Percentiles rank a stretch among this genome's conserved stretches.
Conservation (phyloP, 30 jellyfish, hydroid and myxozoan species). For the Cassiopea xamachana region DNA sequence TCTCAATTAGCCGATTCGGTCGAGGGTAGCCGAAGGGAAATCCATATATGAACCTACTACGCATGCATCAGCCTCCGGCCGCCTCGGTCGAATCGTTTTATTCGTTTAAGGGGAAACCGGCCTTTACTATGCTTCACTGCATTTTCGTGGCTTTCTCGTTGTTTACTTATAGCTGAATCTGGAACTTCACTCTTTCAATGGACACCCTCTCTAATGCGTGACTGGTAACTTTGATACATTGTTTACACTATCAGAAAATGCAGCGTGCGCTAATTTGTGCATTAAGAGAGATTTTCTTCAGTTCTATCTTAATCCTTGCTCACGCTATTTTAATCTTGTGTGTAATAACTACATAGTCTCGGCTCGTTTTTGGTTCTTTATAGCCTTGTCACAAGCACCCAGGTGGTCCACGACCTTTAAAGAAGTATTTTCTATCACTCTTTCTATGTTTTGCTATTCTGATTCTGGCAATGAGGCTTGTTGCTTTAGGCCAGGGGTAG, state of each 20-base stretch:
- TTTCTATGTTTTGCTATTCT: not conserved
- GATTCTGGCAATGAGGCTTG: not conserved
- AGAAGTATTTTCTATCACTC: not conserved
- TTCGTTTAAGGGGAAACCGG: too few relatives aligned
- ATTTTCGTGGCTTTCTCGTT: too few relatives aligned
- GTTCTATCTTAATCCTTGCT: slow-evolving; percentile 3
- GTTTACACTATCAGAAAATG: slow-evolving; percentile 6
- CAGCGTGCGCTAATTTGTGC: slow-evolving; percentile 47
- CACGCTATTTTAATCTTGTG: slow-evolving; percentile 49
- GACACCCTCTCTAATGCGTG: slow-evolving; percentile 2
- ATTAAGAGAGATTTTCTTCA: slow-evolving; percentile 35
- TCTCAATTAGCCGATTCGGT: too few relatives aligned
- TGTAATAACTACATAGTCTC: slow-evolving; percentile 22
- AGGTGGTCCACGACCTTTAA: slow-evolving; percentile 45
- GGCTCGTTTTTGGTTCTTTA: slow-evolving; percentile 29
- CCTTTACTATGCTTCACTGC: too few relatives aligned
- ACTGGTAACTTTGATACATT: slow-evolving; percentile 32
- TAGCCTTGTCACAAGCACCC: not conserved
- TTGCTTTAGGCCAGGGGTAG: not conserved
- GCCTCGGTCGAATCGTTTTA: too few relatives aligned
- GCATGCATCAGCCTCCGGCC: too few relatives aligned
- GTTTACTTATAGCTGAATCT: too few relatives aligned
- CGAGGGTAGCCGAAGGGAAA: too few relatives aligned
- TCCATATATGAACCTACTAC: too few relatives aligned
- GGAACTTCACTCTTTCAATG: too few relatives aligned